Evolutionary conservation across 37 sponge, comb jelly and placozoan species (phyloP), one percentile per base, ranked within the genome.

Genomic region (Spongilla lacustris): DNA sequence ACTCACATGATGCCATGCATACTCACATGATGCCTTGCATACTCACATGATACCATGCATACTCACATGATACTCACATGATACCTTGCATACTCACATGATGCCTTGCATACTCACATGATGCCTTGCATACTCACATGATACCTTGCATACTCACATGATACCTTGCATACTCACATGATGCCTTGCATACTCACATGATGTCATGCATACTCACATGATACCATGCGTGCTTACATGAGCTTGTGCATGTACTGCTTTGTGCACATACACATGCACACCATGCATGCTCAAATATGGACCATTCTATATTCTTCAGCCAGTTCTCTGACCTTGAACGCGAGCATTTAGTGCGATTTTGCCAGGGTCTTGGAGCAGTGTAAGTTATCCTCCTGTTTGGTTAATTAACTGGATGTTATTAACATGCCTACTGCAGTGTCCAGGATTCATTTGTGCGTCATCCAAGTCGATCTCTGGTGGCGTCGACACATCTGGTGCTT

Each of bases 401-500:
- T 58, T 58, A 17, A 10, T 17, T 58, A 17, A 58, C 12, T 17
- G 11, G 1, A 1, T 58, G 23, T 36, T 35, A 22, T 32, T 21
- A 36, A 36, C 70, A 75, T 29, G 76, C 76, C 29, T 75, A 2
- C n/a, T n/a, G 4, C 79, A 94, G 92, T 30, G 89, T 94, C 0
- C 95, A 94, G 74, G 91, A 92, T 32, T 77, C 81, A 48, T 87
- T 94, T 80, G 81, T 84, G 19, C 84, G 82, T 23, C 81, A 92
- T 27, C 81, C 87, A n/a, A 84, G 48, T 30, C 86, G 83, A 12
- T 84, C 71, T 33, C 38, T 93, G 83, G 49, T 86, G 67, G 86
- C 89, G 21, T 85, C 90, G 50, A 94, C 95, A 14, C 95, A 96
- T 69, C 87, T 96, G 1, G 41, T 96, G 10, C 85, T 94, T 27